Base-by-base conservation (phyloP, 2,888 invertebrate species). In the Cremastinae sp. region DNA sequence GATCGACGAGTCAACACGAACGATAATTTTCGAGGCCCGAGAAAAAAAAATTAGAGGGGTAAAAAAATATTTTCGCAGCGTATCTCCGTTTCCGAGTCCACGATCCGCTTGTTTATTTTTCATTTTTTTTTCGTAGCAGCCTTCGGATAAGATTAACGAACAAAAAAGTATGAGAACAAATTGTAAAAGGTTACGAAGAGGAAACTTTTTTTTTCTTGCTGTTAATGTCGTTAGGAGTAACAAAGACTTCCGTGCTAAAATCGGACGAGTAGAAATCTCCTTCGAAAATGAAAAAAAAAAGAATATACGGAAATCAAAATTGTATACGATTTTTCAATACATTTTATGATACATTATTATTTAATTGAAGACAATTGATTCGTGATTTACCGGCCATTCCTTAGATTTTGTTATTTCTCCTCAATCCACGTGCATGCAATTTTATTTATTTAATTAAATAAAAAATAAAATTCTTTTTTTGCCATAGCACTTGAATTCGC, bases 291-390 rank as follows among this genome's bases (percentile, higher is more conserved):
- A 62, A 41, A 49, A 49, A 10, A 28, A 28, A 28, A 69, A 37
- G 16, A 47, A 35, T 10, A 66, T 76, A 78, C 68, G 84, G 83
- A 86, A 87, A 87, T 87, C 85, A 85, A 87, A 88, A 88, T 87
- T 88, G 88, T 88, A 88, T 88, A 88, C 88, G 88, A 88, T 85
- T 88, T 88, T 75, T 88, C 88, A 88, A 88, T 88, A 88, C 86
- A 88, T 81, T 87, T 75, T 75, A 75, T 75, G 71, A 72, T 68
- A 56, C 87, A 88, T 87, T 88, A 88, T 88, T 88, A 88, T 88
- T 88, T 88, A 87, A 81, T 78, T 77, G 39, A 56, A 45, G 62
- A 79, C 37, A 43, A 51, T 68, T 79, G 78, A 69, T 76, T 82
- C 81, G 78, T 77, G 78, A 78, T 75, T 22, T 12, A 47, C 18